Base-by-base conservation (phyloP, 2,797 vertebrate species). In the Pagetopsis macropterus region DNA sequence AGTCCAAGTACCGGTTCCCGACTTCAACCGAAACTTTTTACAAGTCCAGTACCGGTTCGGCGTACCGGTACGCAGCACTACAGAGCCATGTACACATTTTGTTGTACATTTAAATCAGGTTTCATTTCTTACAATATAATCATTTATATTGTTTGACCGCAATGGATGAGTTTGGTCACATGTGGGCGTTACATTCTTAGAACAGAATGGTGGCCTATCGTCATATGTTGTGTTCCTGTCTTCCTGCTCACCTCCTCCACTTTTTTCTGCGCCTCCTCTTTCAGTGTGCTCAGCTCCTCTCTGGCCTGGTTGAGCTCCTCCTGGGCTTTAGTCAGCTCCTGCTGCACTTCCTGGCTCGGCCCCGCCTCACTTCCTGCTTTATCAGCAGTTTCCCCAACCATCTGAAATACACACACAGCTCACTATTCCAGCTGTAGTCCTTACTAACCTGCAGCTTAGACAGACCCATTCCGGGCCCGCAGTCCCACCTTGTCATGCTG, bases 401-500 rank as follows among this genome's bases (percentile, higher is more conserved):
- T 33, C 95, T 96, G 55, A 0, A 78, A 74, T 56, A 65, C 0
- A 37, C 19, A 43, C 16, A 37, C 5, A 1, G 37, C 17, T 9
- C 17, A 64, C 3, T 2, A 0, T 23, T 60, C 23, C 0, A 49
- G 4, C 17, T 27, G 69, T 54, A 2, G 3, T 0, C n/a, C 12
- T 52, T 1, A 14, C 3, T 61, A 15, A 41, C 27, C 3, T 11
- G 3, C 9, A 23, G 48, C 7, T 37, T 43, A 3, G 37, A 57
- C 10, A 56, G 2, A n/a, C 7, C 1, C 2, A 49, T 33, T 40
- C 21, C 23, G 13, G 4, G 31, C 10, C 15, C 2, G 1, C 4
- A 70, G 19, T 6, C 72, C 4, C 85, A 97, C 98, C 96, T 98
- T 97, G 84, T 99, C 97, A 44, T 99, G 94, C 52, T 96, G 95